Percentiles rank a stretch among this genome's conserved stretches.
Conservation (phyloP, 2,113 vertebrate genomes). For the Bubalus kerabau region DNA sequence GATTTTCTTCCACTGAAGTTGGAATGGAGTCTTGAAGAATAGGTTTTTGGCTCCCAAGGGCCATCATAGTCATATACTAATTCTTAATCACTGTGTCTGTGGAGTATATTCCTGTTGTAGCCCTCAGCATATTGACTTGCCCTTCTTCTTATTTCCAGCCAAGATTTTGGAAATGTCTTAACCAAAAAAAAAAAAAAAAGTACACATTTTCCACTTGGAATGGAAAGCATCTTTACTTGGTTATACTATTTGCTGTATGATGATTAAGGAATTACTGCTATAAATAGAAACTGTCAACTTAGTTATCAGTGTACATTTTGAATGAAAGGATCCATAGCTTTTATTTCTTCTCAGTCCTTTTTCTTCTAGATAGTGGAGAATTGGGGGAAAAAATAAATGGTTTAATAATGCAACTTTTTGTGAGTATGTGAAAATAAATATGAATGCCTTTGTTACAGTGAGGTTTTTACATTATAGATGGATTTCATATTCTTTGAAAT, state of each 20-base stretch:
- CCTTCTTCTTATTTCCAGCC: not conserved
- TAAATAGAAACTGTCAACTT: not conserved
- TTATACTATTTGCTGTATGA: not conserved
- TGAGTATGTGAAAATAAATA: not conserved
- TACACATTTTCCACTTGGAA: not conserved
- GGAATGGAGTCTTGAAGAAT: not conserved
- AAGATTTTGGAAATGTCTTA: conserved; percentile 1
- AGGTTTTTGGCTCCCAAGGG: not conserved
- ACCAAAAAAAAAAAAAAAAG: not conserved
- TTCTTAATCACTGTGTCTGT: not conserved
- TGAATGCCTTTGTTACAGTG: not conserved
- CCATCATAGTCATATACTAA: not conserved
- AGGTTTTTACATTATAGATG: not conserved
- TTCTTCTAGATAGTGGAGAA: not conserved
- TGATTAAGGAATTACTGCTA: not conserved
- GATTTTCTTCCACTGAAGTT: conserved; percentile 21
- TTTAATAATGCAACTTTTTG: not conserved
- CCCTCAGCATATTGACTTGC: not conserved
- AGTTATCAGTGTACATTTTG: not conserved
- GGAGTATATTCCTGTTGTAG: not conserved
- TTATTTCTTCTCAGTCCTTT: not conserved
- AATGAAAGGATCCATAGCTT: not conserved
- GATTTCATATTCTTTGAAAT: not conserved
- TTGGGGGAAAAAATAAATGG: not conserved
- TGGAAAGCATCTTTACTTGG: not conserved